Base-by-base conservation (phyloP, 2,797 vertebrate genomes). In the Megalops cyprinoides region DNA sequence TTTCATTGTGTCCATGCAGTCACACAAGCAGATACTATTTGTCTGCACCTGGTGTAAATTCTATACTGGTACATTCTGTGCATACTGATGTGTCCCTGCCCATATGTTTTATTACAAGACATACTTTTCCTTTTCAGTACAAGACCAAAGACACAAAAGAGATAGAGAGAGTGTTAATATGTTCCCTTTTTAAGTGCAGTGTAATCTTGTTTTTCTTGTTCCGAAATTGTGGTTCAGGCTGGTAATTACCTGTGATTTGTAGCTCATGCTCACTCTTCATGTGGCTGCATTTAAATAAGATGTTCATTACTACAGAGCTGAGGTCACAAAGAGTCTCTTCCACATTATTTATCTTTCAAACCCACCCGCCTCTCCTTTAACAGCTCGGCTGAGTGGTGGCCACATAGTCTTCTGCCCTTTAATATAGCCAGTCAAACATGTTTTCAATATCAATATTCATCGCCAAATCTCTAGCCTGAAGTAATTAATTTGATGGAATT, bases 191-290 rank as follows among this genome's bases (percentile, higher is more conserved):
- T 74, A 82, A 83, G 74, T n/a, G 75, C 65, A 1, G 69, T 81
- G 74, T 46, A 78, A 73, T 75, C 80, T 73, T 73, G 37, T 65
- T 74, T 67, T 81, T 79, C 77, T 56, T 53, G 74, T 53, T 78
- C 48, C 20, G 85, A 82, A 74, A 51, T 81, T 77, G 77, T 60
- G 53, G 46, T 74, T 85, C 78, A 39, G n/a, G 69, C 73, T 80
- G 76, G 82, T 83, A 84, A 88, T 88, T 85, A 79, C 82, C 78
- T 83, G 39, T 84, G 79, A 83, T 77, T 79, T 82, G 76, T 76
- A 76, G 49, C 51, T 85, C 79, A 74, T 60, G 58, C 69, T 79
- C 60, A 69, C 65, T 80, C 74, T 79, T 86, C 76, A 82, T 80
- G 79, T 79, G 51, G n/a, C 69, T 80, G 69, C 79, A 80, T 80